phyloP scores from a whole-genome alignment of 1,140 invertebrate genomes.

The Akabosia matsudoensis region DNA sequence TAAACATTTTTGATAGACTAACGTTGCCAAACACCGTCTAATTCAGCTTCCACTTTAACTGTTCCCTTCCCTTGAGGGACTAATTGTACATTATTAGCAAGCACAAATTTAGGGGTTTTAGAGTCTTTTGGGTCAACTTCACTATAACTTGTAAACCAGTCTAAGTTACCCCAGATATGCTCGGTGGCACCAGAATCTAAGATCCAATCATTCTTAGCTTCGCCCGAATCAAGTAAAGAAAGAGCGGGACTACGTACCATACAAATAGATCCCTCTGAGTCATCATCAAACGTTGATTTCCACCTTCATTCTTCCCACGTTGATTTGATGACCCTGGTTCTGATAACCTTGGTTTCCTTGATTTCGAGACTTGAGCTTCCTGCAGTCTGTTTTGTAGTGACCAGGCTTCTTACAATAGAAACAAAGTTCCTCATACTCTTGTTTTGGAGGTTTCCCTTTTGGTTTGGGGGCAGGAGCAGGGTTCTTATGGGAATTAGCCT shows the following conservation, averaged over 20 bases:
- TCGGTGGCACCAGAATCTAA: background rate
- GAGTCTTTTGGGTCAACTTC: background rate
- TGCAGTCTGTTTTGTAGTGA: background rate
- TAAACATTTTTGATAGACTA: background rate
- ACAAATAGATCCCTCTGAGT: background rate
- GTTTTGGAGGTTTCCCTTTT: background rate
- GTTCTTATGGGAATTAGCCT: background rate
- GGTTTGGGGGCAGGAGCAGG: background rate
- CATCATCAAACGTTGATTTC: too few relatives aligned
- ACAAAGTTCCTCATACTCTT: too few relatives aligned
- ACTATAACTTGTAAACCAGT: background rate
- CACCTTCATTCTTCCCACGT: too few relatives aligned
- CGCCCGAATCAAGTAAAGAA: background rate
- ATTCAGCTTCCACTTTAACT: background rate
- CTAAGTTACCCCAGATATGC: background rate
- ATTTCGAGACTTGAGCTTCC: background rate
- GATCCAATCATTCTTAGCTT: background rate
- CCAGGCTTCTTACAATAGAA: background rate
- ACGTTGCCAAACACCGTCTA: background rate
- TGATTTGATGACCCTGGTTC: too few relatives aligned
- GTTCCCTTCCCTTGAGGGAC: background rate
- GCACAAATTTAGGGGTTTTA: too few relatives aligned
- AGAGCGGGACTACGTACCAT: background rate
- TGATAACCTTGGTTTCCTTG: background rate
- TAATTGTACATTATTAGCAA: too few relatives aligned